Conservation (phyloP, 2,797 vertebrate species). For the Microcaecilia unicolor region DNA sequence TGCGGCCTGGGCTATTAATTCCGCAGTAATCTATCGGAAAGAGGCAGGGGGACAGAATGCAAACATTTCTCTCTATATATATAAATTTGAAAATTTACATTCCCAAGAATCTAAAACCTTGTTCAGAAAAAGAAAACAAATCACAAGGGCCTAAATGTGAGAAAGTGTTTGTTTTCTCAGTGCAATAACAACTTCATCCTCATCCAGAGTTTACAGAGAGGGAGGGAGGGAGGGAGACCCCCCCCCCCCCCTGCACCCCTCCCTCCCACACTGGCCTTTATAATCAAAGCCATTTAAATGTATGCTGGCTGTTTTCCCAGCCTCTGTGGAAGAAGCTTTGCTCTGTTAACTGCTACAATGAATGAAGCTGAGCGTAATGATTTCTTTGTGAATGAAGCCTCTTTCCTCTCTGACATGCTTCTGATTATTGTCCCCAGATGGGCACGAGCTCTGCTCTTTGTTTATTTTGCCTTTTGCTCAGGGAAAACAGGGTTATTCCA, state of each 20-base stretch:
- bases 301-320: conserved; percentile 65
- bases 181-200: conserved; percentile 43
- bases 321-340: conserved; percentile 68
- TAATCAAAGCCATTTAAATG: conserved; percentile 69
- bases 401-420: conserved; percentile 44
- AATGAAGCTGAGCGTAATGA: conserved; percentile 70
- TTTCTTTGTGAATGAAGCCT: conserved; percentile 68
- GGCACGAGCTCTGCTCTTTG: conserved; percentile 29
- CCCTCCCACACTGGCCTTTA: conserved; percentile 59
- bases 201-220: conserved; percentile 31
- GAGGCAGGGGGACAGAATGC: conserved; percentile 12
- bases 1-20: too few species aligned
- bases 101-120: conserved; percentile 38
- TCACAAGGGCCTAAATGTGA: conserved; percentile 48
- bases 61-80: too few species aligned
- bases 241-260: conserved; percentile 46
- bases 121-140: conserved; percentile 37
- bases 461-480: conserved; percentile 33
- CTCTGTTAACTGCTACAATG: conserved; percentile 67
- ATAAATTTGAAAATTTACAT: conserved; percentile 34
- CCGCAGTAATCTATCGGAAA: too few species aligned
- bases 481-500: conserved; percentile 7
- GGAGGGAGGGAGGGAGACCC: too few species aligned
- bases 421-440: conserved; percentile 42
- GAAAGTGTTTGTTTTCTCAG: conserved; percentile 42